Base-by-base conservation (phyloP, 2,797 vertebrate species). In the Perodicticus potto region DNA sequence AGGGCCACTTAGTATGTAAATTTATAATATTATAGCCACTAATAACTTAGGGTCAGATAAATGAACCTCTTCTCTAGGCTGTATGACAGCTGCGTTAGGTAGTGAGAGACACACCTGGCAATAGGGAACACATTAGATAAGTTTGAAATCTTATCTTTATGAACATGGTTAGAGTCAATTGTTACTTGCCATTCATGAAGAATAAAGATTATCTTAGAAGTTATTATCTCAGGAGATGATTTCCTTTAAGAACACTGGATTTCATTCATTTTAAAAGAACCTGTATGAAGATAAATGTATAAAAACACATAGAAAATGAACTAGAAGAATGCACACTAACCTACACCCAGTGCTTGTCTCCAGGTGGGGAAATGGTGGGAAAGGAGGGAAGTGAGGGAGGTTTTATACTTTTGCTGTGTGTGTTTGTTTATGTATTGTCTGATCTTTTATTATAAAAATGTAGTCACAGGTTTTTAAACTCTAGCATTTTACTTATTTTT, bases 141-240 rank as follows among this genome's bases (percentile, higher is more conserved):
- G 65, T 72, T 49, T 29, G 25, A 61, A 55, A 49, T 72, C 37
- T 8, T 83, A 5, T 61, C n/a, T 34, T 74, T 87, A 69, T 91
- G n/a, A 53, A 86, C 25, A 37, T 94, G 45, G 57, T 23, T 94
- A 3, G 29, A 55, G 10, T 67, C 17, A 82, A 49, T 49, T 94
- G 5, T 72, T 81, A 40, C 13, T 65, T 85, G 55, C 74, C 45
- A 84, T 27, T 85, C 61, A 27, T 90, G 59, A 96, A 90, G 29
- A 80, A 65, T 87, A 95, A 96, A 96, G 77, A 86, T 34, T 69
- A 32, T 73, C 57, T 84, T 92, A 90, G 40, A 92, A 82, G 49
- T 89, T 49, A 81, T 90, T 89, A 55, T 82, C 7, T 72, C 89
- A 80, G 29, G 43, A 95, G 45, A 53, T 23, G 2, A 61, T 82